These are phyloP conservation scores for Chrosomus eos DNA, from an alignment of 2,797 vertebrate species.

Conservation along the genomic window DNA sequence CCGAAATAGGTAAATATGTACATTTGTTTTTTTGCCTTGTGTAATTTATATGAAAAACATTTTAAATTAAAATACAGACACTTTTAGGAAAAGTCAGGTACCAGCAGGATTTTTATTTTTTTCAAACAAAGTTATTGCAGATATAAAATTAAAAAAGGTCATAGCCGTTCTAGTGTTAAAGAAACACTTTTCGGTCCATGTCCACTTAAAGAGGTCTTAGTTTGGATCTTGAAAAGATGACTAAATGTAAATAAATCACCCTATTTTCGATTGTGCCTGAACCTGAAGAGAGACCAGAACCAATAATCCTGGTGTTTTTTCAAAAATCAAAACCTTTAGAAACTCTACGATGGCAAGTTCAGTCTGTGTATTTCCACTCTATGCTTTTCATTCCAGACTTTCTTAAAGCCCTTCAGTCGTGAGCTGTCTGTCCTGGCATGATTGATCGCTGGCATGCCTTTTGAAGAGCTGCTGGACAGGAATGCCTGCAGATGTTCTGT, in stretches of 20 bases:
- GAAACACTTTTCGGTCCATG: no score
- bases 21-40: no score
- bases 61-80: no score
- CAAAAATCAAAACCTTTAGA: neutral
- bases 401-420: slow-evolving; percentile 8
- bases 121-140: no score
- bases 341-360: neutral
- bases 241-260: neutral
- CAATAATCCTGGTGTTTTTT: neutral
- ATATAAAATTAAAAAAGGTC: no score
- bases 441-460: slow-evolving; percentile 18
- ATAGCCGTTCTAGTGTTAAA: no score
- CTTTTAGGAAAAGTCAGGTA: no score
- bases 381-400: slow-evolving; percentile 4
- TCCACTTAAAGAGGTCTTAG: neutral
- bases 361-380: neutral
- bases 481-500: slow-evolving; percentile 39
- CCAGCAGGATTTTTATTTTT: no score
- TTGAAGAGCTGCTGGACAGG: slow-evolving; percentile 28
- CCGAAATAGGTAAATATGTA: no score
- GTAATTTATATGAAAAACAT: no score
- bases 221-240: neutral
- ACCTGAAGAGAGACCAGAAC: neutral
- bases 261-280: neutral
- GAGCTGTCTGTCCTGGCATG: slow-evolving; percentile 23